phyloP scores from a whole-genome alignment of 2,888 invertebrate species.

The Parasteatoda lunata region DNA sequence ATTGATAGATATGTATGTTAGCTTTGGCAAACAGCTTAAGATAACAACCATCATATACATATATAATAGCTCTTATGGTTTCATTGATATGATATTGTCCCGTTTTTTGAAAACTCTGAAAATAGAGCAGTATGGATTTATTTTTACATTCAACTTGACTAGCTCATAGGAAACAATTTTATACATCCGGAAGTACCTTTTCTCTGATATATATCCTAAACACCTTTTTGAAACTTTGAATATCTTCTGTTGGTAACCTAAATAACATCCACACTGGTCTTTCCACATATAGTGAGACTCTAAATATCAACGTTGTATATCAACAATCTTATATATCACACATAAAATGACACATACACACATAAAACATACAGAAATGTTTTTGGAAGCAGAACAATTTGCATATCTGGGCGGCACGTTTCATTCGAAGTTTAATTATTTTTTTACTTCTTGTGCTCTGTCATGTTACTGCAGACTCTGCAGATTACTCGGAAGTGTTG shows the following conservation, averaged over 20 bases:
- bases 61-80: neutral
- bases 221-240: slow-evolving; percentile 1
- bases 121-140: neutral
- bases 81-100: neutral
- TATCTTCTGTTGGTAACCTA: neutral
- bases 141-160: slow-evolving; percentile 12
- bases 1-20: too few species aligned
- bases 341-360: slow-evolving; percentile 43
- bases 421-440: slow-evolving; percentile 3
- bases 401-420: slow-evolving; percentile 35
- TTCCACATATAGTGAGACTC: neutral
- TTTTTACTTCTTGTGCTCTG: slow-evolving; percentile 25
- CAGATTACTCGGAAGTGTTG: slow-evolving; percentile 29
- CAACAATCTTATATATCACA: slow-evolving; percentile 52
- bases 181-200: slow-evolving; percentile 8
- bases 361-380: slow-evolving; percentile 45
- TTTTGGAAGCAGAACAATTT: slow-evolving; percentile 57
- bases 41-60: neutral
- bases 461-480: neutral
- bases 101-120: neutral
- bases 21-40: neutral
- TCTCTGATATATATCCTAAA: slow-evolving; percentile 1
- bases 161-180: slow-evolving; percentile 21
- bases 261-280: neutral
- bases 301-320: neutral